A percentile compares a stretch with the other conserved stretches of the same genome.
Evolutionary conservation across 2,113 vertebrate genomes (phyloP).

Genomic region (Diadophis punctatus): DNA sequence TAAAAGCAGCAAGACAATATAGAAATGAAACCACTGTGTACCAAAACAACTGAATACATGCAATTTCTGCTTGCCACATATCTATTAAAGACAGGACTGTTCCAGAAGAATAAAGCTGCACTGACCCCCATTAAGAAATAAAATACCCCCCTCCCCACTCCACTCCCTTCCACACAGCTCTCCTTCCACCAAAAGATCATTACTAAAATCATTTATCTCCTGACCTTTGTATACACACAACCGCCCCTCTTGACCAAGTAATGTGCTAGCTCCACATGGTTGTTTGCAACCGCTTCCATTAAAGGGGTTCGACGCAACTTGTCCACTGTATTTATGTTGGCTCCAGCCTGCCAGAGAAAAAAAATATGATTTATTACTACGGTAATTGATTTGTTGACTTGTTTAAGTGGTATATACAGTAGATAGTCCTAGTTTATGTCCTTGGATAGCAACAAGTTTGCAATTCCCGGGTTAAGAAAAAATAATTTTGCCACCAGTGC

Average conservation of each 20-base stretch:
- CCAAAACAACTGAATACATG: background rate
- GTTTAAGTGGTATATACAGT: background rate
- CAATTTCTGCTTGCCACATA: background rate
- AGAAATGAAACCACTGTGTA: background rate
- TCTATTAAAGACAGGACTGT: background rate
- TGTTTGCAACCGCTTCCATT: constrained; percentile 84
- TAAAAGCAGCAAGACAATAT: background rate
- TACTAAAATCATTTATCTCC: background rate
- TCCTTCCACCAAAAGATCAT: background rate
- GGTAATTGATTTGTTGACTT: background rate
- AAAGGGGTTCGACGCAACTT: constrained; percentile 83
- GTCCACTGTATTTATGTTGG: constrained; percentile 83
- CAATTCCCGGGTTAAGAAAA: background rate
- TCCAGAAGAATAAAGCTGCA: background rate
- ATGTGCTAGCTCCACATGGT: constrained; percentile 78
- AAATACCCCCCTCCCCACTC: no score
- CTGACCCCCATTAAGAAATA: background rate
- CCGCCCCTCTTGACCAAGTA: constrained; percentile 83
- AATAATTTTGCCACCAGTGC: background rate
- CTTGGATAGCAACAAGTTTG: background rate
- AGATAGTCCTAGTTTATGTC: background rate
- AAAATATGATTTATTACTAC: background rate
- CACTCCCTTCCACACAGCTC: background rate
- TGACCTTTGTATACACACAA: constrained; percentile 81
- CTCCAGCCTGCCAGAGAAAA: constrained; percentile 74